Evolutionary conservation across 1,140 invertebrate genomes (phyloP).

Genomic region (Trachelipus rathkii): DNA sequence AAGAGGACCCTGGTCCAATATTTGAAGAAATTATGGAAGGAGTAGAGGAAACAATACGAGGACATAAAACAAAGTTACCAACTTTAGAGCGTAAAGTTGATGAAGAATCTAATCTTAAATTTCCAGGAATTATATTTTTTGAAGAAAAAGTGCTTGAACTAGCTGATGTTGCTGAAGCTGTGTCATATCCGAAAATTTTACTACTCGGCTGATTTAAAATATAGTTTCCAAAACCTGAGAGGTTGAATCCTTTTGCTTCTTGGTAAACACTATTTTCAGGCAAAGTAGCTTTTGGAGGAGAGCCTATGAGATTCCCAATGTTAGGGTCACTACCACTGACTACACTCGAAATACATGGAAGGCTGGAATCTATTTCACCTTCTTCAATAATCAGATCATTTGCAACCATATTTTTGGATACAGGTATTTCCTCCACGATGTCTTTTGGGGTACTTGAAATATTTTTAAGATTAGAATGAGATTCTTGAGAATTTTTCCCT

Average conservation of each 20-base stretch:
- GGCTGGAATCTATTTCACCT: background rate
- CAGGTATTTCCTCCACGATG: too few species aligned
- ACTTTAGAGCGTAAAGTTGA: too few species aligned
- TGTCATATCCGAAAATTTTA: background rate
- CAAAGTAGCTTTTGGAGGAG: background rate
- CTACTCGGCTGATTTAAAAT: background rate
- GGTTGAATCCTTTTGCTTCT: too few species aligned
- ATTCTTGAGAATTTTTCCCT: too few species aligned
- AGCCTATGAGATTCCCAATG: background rate
- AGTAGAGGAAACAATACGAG: background rate
- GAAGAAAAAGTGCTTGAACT: background rate
- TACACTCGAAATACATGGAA: background rate
- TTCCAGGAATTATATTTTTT: background rate
- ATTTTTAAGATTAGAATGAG: too few species aligned
- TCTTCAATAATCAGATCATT: background rate
- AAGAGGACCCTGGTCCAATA: background rate
- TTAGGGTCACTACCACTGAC: background rate
- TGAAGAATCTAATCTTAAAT: background rate
- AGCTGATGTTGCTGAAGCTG: background rate
- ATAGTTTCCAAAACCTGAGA: background rate
- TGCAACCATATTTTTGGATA: too few species aligned
- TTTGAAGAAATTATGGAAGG: background rate
- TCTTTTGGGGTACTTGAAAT: too few species aligned
- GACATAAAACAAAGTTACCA: too few species aligned
- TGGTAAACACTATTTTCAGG: background rate